Base-by-base conservation (phyloP, 1,140 invertebrate species). In the Platyscapa corneri region DNA sequence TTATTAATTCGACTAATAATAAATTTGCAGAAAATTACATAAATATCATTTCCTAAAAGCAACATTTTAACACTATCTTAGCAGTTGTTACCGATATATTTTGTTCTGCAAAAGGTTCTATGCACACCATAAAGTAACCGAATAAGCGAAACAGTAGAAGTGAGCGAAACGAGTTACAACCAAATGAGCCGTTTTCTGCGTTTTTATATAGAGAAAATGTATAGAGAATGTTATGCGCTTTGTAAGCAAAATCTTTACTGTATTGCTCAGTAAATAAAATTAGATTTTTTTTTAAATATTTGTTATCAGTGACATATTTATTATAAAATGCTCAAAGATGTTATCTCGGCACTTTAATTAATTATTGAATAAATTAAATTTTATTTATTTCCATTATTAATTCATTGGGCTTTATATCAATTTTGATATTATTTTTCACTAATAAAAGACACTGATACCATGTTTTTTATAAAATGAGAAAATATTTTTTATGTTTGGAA, bases 211-310 rank as follows among this genome's bases (percentile, higher is more conserved):
- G 39, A 20, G n/a, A 49, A 74, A 82, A 56, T 82, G 46, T 27
- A 32, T 74, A 53, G n/a, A 53, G n/a, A 65, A 64, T 78, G 23
- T 18, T 79, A 79, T 53, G 34, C 20, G 64, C 64, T 79, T 79
- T 79, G 65, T 79, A 84, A 78, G 34, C 34, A 39, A 84, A 53
- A 72, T 60, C 32, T 70, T 84, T 84, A 84, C 72, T 78, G 64
- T 84, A 78, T 1, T 84, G 10, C 32, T 84, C 34, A 72, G 53
- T 70, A 79, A 84, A 84, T 79, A 84, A 84, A 84, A n/a, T n/a
- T 56, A 67, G 53, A 32, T 18, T 23, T 72, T 46, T 74, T 82
- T 34, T n/a, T 56, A 60, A 60, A 60, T 46, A 46, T 53, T 10
- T 14, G 23, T 27, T 27, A 12, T 72, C 37, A n/a, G 2, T 27